Base-by-base conservation (phyloP, 1,140 invertebrate genomes). In the Apolygus lucorum region DNA sequence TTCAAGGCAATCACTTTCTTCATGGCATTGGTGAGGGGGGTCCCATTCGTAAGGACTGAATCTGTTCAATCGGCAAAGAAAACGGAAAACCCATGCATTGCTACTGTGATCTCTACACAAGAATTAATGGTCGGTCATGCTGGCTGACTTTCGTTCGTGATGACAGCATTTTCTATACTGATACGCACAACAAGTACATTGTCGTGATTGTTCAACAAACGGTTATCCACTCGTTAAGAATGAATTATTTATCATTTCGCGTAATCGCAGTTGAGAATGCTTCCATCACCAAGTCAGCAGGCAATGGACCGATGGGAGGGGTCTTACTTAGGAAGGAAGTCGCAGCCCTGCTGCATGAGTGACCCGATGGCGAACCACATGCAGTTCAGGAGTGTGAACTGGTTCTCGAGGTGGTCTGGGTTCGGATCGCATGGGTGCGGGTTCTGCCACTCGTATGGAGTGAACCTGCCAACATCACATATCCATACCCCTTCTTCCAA, bases 291-390 rank as follows among this genome's bases (percentile, higher is more conserved):
- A n/a, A n/a, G n/a, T n/a, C n/a, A n/a, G n/a, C n/a, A n/a, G n/a
- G n/a, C n/a, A n/a, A n/a, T n/a, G n/a, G n/a, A n/a, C n/a, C n/a
- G n/a, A n/a, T n/a, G n/a, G n/a, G 34, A 17, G 34, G 34, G 34
- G 52, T 81, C 88, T 88, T 89, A 93, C 91, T 91, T 92, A 78
- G 92, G 92, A 77, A 92, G 81, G 81, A 94, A 90, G 80, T 94
- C 91, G 82, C 89, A 93, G 75, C 91, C 91, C 82, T 94, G 91
- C 78, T 93, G 92, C 90, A 96, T 93, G 72, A 96, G 84, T 17
- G 92, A 94, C 71, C 93, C 94, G 76, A 96, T 92, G 66, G 92
- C 92, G 82, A 96, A 96, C 94, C 94, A 97, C 81, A 96, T 86
- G 80, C 91, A 94, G 82, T 96, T 96, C 75, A 92, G 84, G 49